These are phyloP conservation scores for Sycobia sp. DNA, from an alignment of 1,140 invertebrate species.

Conservation along the genomic window DNA sequence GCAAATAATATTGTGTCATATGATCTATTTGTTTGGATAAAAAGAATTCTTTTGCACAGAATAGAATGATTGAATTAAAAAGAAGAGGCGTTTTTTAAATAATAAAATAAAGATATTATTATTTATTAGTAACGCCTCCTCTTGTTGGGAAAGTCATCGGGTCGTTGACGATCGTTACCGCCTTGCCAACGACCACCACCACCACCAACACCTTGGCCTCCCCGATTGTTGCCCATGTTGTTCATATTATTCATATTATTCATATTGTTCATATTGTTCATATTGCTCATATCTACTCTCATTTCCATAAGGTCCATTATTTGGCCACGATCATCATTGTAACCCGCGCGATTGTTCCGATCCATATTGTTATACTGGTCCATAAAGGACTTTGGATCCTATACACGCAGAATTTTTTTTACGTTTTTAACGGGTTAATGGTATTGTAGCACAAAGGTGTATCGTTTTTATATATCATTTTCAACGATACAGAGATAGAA, in stretches of 20 bases:
- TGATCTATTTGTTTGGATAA: too few relatives aligned
- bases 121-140: constrained; percentile 60
- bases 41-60: too few relatives aligned
- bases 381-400: constrained; percentile 62
- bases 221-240: constrained; percentile 46
- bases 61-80: too few relatives aligned
- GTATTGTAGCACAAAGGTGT: too few relatives aligned
- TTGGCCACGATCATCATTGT: constrained; percentile 59
- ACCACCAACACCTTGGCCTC: constrained; percentile 38
- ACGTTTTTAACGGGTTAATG: too few relatives aligned
- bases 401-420: constrained; percentile 10
- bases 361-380: constrained; percentile 61
- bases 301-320: constrained; percentile 63
- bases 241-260: too few relatives aligned
- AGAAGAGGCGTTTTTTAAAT: too few relatives aligned
- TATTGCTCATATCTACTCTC: constrained; percentile 61
- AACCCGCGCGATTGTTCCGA: constrained; percentile 56
- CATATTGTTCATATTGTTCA: too few relatives aligned
- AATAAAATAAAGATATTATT: too few relatives aligned
- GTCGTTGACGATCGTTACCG: constrained; percentile 55
- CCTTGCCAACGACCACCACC: constrained; percentile 51
- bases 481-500: constrained; percentile 27
- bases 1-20: too few relatives aligned
- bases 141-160: constrained; percentile 62
- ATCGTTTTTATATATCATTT: constrained; percentile 4